Evolutionary conservation across 2,888 invertebrate genomes (phyloP).

Genomic region (Catotricha subobsoleta): DNA sequence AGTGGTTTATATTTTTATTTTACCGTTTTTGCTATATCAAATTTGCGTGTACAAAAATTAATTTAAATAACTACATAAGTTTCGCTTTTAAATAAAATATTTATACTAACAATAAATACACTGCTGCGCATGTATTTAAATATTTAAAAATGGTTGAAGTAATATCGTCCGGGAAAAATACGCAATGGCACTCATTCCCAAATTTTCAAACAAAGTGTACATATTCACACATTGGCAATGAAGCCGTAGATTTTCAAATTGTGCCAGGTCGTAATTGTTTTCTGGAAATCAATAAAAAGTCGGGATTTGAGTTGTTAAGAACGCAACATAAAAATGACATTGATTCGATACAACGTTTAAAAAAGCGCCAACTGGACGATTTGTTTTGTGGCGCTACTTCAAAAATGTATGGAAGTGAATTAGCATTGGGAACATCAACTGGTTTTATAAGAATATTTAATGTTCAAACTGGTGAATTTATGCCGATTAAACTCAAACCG

Average conservation of each 20-base stretch:
- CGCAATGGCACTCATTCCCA: conserved; percentile 21
- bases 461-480: conserved; percentile 15
- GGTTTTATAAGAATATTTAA: conserved; percentile 23
- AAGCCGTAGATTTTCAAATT: conserved; percentile 24
- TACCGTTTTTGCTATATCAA: neutral
- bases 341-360: conserved; percentile 1
- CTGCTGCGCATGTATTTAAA: no score
- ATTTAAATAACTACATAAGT: no score
- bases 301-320: conserved; percentile 23
- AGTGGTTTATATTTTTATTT: no score
- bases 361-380: neutral
- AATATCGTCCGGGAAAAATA: conserved; percentile 23
- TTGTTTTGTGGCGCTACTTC: conserved; percentile 1
- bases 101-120: neutral
- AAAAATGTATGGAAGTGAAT: conserved; percentile 13
- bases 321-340: conserved; percentile 2
- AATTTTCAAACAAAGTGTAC: conserved; percentile 21
- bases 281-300: conserved; percentile 23
- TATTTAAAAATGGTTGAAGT: conserved; percentile 17
- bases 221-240: conserved; percentile 21
- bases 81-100: no score
- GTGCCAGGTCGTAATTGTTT: conserved; percentile 20
- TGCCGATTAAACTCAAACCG: conserved; percentile 17
- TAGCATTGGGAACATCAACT: conserved; percentile 24
- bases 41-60: no score